Base-by-base conservation (phyloP, 2,888 invertebrate genomes). In the Scaptomyza caliginosa region DNA sequence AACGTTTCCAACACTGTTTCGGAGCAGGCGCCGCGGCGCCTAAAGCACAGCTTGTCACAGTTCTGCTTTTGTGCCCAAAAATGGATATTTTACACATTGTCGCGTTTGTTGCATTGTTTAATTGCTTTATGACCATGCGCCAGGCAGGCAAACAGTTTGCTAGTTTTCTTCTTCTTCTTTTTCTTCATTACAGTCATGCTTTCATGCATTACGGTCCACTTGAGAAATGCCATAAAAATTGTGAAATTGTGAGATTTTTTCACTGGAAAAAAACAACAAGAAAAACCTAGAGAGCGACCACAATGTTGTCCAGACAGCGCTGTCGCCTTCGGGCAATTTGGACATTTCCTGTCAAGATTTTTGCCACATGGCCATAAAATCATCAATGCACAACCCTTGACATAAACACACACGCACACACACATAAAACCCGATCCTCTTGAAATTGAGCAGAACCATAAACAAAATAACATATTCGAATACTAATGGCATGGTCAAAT, bases 331-430 rank as follows among this genome's bases (percentile, higher is more conserved):
- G 49, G 36, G 59, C 43, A 23, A 51, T 68, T 67, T 58, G 71
- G 67, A 67, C 79, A 85, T 87, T 81, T 81, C 68, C 86, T 78
- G 71, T 78, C 67, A n/a, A 28, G 63, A 68, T 87, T 34, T 81
- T 85, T n/a, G n/a, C 83, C 86, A 81, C 86, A 81, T 81, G 88
- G 83, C 86, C 86, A 87, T 81, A 81, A 87, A 81, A 75, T 69
- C 74, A 82, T 82, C 82, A 85, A 67, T 3, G 3, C 28, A 0
- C 86, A 87, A 82, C 88, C 81, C 83, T 78, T 87, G 79, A 78
- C 86, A 86, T 68, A 45, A n/a, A 52, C n/a, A n/a, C n/a, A n/a
- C n/a, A n/a, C n/a, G n/a, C n/a, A n/a, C n/a, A n/a, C n/a, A n/a
- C 54, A 50, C 49, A 48, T 26, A 49, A 28, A 45, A 26, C 58